Base-by-base conservation (phyloP, 2,888 invertebrate species). In the Nysson spinosus region DNA sequence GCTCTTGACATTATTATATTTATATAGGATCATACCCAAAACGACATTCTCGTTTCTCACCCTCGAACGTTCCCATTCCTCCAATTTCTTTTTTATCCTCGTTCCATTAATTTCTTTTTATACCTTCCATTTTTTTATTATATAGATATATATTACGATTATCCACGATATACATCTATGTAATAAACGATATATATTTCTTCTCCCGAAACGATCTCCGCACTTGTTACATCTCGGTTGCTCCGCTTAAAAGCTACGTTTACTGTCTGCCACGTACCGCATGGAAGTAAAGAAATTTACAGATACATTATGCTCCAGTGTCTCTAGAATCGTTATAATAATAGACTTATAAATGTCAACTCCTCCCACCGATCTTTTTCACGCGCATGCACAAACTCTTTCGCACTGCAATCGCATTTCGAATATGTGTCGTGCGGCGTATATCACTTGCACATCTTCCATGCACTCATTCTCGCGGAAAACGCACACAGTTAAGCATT, bases 331-430 rank as follows among this genome's bases (percentile, higher is more conserved):
- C 43, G 46, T 72, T 65, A 72, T 55, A 61, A 57, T 68, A 55
- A 61, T 72, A 72, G 72, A 62, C 62, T 65, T 72, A 69, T 69
- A 72, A 72, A 72, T 69, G 42, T 57, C 44, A 50, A 40, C 14
- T 7, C 35, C 6, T 16, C 19, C n/a, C 40, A 14, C 11, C 16
- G 54, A 7, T 49, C 12, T 34, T 40, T 19, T 35, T 17, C 32
- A 44, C 37, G 26, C 9, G 4, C 14, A 22, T 22, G 6, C 14
- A 7, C 37, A 11, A 16, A 24, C 20, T 40, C 37, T 32, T 28
- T 56, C 44, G 20, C 42, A 28, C 47, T 11, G 14, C 34, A 19
- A 7, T 12, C 60, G 42, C 42, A 37, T 46, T 44, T 16, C 50
- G 17, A 52, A 60, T 39, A 22, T 55, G 17, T 55, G 37, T 47